phyloP scores from a whole-genome alignment of 35 echinoderm and acorn worm genomes.

The Ophioderma brevispina region DNA sequence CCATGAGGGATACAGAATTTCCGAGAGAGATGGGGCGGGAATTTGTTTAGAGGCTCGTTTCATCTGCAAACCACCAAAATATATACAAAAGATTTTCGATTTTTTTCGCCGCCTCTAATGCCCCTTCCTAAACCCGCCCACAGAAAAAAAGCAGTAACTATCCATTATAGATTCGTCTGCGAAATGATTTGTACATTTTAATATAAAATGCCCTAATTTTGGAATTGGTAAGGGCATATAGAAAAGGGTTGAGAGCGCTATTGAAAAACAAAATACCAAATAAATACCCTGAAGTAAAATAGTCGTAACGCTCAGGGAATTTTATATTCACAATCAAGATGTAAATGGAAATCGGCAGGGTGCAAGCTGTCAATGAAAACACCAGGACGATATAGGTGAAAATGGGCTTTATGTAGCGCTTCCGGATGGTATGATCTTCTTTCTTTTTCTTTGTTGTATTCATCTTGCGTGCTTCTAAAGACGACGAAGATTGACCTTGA shows the following conservation, averaged over 20 bases:
- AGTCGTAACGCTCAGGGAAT: background rate
- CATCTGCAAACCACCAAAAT: too few species aligned
- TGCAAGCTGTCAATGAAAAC: background rate
- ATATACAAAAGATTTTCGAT: too few species aligned
- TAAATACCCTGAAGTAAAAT: background rate
- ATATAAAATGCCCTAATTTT: background rate
- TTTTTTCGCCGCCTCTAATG: too few species aligned
- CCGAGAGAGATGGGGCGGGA: too few species aligned
- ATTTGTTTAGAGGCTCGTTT: too few species aligned
- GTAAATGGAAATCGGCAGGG: background rate
- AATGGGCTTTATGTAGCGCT: background rate
- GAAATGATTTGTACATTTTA: background rate
- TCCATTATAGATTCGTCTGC: background rate
- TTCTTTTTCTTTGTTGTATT: background rate
- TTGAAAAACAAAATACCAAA: background rate
- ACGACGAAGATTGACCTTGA: too few species aligned
- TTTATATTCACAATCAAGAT: background rate
- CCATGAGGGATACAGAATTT: too few species aligned
- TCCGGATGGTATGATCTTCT: background rate
- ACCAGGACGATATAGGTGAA: background rate
- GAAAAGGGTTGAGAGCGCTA: background rate
- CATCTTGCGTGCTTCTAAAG: background rate
- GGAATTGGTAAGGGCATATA: background rate
- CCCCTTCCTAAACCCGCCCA: too few species aligned
- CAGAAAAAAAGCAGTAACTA: too few species aligned